Conservation (phyloP, 2,797 vertebrate species). For the Natrix natrix region DNA sequence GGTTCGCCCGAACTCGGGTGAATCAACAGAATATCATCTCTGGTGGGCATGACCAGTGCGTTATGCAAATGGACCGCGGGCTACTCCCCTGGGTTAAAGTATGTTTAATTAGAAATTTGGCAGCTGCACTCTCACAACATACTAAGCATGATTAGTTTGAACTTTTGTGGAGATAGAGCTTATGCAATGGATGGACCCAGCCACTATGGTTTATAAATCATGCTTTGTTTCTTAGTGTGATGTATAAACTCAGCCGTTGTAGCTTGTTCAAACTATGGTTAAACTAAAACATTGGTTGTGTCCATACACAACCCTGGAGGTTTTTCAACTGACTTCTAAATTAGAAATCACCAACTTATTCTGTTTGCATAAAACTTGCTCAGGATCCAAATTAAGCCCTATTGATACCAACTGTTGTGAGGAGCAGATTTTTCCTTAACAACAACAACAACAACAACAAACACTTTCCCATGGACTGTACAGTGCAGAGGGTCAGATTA, state of each 20-base stretch:
- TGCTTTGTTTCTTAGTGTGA: neutral
- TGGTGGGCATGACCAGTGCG: no score
- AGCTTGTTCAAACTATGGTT: neutral
- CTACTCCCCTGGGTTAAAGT: neutral
- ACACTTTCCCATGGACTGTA: neutral
- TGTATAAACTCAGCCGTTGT: neutral
- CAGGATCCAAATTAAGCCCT: neutral
- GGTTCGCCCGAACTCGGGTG: no score
- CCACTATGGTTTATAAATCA: neutral
- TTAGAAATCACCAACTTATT: no score
- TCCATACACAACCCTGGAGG: neutral
- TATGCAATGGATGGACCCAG: neutral
- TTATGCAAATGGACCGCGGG: rapidly evolving
- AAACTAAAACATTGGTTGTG: neutral
- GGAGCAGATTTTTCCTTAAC: neutral
- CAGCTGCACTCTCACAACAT: neutral
- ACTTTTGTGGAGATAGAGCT: neutral
- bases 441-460: neutral
- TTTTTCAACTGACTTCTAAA: neutral
- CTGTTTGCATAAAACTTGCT: neutral
- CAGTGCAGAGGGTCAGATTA: neutral
- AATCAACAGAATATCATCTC: no score
- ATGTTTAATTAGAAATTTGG: neutral
- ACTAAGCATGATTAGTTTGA: neutral
- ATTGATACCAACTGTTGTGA: neutral